A percentile compares a stretch with the other conserved stretches of the same genome.
phyloP scores from a whole-genome alignment of 2,888 invertebrate species.

The Epirrita christyi region DNA sequence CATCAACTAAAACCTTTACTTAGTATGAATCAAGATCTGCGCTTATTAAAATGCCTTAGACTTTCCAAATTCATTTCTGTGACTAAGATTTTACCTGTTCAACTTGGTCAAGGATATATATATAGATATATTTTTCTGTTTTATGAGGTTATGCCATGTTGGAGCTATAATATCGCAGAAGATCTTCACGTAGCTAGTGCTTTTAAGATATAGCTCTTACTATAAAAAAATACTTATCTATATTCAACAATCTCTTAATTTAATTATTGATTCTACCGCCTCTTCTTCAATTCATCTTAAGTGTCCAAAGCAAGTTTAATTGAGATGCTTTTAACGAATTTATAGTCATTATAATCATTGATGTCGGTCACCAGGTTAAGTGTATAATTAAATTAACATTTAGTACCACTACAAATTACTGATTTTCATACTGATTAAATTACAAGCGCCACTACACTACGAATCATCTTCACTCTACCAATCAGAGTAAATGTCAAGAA shows the following conservation, averaged over 20 bases:
- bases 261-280: too few species aligned
- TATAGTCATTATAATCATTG: not conserved
- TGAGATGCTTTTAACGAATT: not conserved
- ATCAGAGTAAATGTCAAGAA: slow-evolving; percentile 46
- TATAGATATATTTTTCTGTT: too few species aligned
- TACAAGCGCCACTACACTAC: slow-evolving; percentile 37
- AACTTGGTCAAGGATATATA: slow-evolving; percentile 2
- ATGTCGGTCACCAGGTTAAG: slow-evolving; percentile 13
- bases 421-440: slow-evolving; percentile 32
- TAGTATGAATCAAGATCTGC: slow-evolving; percentile 5
- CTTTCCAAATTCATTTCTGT: slow-evolving; percentile 12
- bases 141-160: too few species aligned
- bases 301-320: not conserved
- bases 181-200: too few species aligned
- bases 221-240: too few species aligned
- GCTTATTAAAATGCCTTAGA: slow-evolving; percentile 11
- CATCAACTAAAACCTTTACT: not conserved
- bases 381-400: slow-evolving; percentile 2
- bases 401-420: not conserved
- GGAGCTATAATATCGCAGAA: too few species aligned
- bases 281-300: too few species aligned
- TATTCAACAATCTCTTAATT: too few species aligned
- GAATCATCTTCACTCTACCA: slow-evolving; percentile 41
- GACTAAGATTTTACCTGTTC: slow-evolving; percentile 3
- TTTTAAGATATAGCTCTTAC: too few species aligned